Evolutionary conservation across 2,113 vertebrate genomes (phyloP), one percentile per base, ranked within the genome.

Genomic region (Pelecanoides urinatrix): DNA sequence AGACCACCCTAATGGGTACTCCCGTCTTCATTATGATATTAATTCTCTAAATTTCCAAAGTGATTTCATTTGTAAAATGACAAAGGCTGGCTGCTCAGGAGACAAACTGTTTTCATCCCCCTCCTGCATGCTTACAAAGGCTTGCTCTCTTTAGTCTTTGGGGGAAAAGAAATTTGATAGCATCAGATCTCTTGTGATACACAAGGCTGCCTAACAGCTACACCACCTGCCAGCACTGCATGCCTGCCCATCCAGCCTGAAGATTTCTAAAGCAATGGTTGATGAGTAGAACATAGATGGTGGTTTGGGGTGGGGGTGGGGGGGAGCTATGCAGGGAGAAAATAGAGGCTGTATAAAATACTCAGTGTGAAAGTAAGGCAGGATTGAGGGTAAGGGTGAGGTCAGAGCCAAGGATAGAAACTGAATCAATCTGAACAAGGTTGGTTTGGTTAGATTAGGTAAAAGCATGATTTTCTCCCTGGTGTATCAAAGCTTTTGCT

Each of bases 1-100:
- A 99, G 98, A 98, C 98, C 98, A 98, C 98, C 98, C 98, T 99
- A 99, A 99, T 99, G 98, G 99, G 98, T 98, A 98, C 98, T 98
- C 98, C 90, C 96, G 97, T 98, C 99, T 99, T 99, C 99, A 99
- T 99, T 99, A 99, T 98, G 99, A 98, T 99, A 99, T 99, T 99
- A 99, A 99, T 99, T 99, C 99, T 98, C 98, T 98, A 97, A 97
- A 98, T 99, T 99, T 99, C 98, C 98, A 97, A 99, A 99, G 98
- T 98, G 98, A 99, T 99, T 99, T 99, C 98, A 99, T 99, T 99
- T 98, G 97, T 99, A 99, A 99, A 98, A 98, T 99, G 99, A 99
- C 99, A 99, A 98, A 98, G 98, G 97, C 98, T 98, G 97, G 97
- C 98, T 98, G 98, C 98, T 98, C 97, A 97, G 97, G 98, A 99